Conservation (phyloP, 1,140 invertebrate genomes). For the Heliconius eleuchia region DNA sequence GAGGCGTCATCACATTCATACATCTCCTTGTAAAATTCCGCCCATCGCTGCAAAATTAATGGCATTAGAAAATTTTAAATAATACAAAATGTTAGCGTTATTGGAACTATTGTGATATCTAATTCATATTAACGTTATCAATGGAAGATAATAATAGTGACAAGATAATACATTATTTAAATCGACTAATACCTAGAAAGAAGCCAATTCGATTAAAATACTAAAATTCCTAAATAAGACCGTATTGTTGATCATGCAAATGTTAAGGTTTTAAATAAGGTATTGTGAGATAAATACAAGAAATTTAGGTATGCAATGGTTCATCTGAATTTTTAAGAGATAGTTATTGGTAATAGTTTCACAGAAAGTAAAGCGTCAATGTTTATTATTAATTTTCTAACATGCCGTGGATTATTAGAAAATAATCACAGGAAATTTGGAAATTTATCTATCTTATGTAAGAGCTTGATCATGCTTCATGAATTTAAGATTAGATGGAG, state of each 20-base stretch:
- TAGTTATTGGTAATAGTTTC: background rate
- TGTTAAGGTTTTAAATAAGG: background rate
- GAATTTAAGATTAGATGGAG: constrained; percentile 16
- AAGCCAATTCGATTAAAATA: background rate
- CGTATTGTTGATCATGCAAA: no score
- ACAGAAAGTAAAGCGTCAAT: constrained; percentile 18
- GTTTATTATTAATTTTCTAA: constrained; percentile 1
- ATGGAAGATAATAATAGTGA: background rate
- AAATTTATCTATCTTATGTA: constrained; percentile 4
- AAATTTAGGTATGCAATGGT: background rate
- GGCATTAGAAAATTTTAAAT: background rate
- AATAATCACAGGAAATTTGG: constrained; percentile 1
- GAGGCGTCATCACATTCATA: no score
- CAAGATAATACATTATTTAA: background rate
- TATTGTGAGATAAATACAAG: background rate
- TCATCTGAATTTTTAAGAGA: background rate
- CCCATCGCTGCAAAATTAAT: background rate
- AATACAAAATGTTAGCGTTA: background rate
- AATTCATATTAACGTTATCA: background rate
- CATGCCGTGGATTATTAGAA: constrained; percentile 20
- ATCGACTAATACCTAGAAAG: background rate
- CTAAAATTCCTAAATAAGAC: background rate
- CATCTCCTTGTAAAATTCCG: no score
- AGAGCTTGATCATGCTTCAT: constrained; percentile 19
- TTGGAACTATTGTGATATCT: background rate